Evolutionary conservation across 2,113 vertebrate species (phyloP).

Genomic region (Calyptommatus sinebrachiatus): DNA sequence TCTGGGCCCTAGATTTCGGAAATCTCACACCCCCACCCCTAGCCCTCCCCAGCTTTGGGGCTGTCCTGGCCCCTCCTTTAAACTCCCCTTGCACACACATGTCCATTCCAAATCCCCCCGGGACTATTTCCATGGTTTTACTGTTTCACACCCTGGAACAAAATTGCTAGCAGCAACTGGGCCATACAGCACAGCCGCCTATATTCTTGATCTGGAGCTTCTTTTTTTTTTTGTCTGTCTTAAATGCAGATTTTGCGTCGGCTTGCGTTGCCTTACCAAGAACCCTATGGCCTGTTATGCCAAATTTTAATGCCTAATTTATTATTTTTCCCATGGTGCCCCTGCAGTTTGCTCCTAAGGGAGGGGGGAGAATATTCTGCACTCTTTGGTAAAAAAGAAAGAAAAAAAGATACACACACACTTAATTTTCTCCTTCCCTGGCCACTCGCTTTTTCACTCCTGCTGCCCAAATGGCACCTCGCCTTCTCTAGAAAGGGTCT

Average conservation of each 20-base stretch:
- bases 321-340: slow-evolving; percentile 68
- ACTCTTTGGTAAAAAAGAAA: slow-evolving; percentile 64
- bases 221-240: slow-evolving; percentile 44
- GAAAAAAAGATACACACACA: slow-evolving; percentile 35
- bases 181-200: too few relatives aligned
- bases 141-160: too few relatives aligned
- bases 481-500: too few relatives aligned
- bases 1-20: slow-evolving; percentile 78
- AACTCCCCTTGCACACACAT: slow-evolving; percentile 42
- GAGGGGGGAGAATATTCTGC: slow-evolving; percentile 59
- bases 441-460: slow-evolving; percentile 54
- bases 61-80: slow-evolving; percentile 73
- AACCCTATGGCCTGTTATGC: slow-evolving; percentile 75
- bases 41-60: slow-evolving; percentile 64
- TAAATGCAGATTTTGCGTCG: slow-evolving; percentile 73
- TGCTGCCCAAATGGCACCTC: slow-evolving; percentile 39
- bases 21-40: slow-evolving; percentile 48
- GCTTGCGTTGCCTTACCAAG: slow-evolving; percentile 78
- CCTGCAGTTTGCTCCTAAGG: slow-evolving; percentile 63
- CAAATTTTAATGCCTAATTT: slow-evolving; percentile 80
- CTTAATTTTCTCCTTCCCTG: too few relatives aligned
- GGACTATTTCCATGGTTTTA: slow-evolving; percentile 69
- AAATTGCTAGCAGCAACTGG: too few relatives aligned
- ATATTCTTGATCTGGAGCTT: too few relatives aligned
- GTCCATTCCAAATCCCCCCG: slow-evolving; percentile 54